These are phyloP conservation scores for Drosophila rufa DNA, from an alignment of 1,140 invertebrate genomes.

Conservation along the genomic window DNA sequence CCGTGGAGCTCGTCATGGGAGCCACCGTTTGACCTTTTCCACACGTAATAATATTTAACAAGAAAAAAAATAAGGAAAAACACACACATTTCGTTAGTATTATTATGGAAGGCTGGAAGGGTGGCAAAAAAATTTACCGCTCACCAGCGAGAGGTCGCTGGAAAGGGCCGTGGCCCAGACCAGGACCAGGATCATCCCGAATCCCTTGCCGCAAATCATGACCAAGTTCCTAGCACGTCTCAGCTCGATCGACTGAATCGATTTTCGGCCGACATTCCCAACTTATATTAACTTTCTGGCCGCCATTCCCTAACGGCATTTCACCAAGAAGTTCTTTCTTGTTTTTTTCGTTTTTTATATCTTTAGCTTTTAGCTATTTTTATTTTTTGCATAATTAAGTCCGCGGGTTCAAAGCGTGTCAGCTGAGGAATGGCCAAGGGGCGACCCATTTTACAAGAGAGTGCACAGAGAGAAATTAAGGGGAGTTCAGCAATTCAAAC, in stretches of 20 bases:
- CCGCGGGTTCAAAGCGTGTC: slow-evolving; percentile 52
- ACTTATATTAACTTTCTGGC: slow-evolving; percentile 55
- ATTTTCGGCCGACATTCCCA: slow-evolving; percentile 1
- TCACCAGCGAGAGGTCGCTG: slow-evolving; percentile 75
- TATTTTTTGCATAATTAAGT: slow-evolving; percentile 60
- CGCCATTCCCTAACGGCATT: slow-evolving; percentile 52
- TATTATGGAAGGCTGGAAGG: no score
- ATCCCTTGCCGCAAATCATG: slow-evolving; percentile 43
- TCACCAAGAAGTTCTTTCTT: slow-evolving; percentile 6
- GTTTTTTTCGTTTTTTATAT: not conserved
- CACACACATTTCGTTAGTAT: slow-evolving; percentile 2
- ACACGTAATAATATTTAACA: slow-evolving; percentile 5
- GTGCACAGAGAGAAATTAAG: not conserved
- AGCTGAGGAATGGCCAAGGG: slow-evolving; percentile 18
- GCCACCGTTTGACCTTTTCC: slow-evolving; percentile 47
- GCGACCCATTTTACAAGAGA: slow-evolving; percentile 41
- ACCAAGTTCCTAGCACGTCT: slow-evolving; percentile 10
- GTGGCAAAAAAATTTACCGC: slow-evolving; percentile 80
- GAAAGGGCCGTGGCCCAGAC: slow-evolving; percentile 57
- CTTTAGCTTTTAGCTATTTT: slow-evolving; percentile 1
- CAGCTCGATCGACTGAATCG: slow-evolving; percentile 54
- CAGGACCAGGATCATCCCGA: slow-evolving; percentile 63
- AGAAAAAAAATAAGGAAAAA: not conserved
- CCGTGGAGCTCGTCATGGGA: slow-evolving; percentile 64
- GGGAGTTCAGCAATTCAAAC: no score